Percentiles rank a stretch among this genome's conserved stretches.
Evolutionary conservation across 2,888 invertebrate species (phyloP).

Genomic region (Antheraea assamensis): DNA sequence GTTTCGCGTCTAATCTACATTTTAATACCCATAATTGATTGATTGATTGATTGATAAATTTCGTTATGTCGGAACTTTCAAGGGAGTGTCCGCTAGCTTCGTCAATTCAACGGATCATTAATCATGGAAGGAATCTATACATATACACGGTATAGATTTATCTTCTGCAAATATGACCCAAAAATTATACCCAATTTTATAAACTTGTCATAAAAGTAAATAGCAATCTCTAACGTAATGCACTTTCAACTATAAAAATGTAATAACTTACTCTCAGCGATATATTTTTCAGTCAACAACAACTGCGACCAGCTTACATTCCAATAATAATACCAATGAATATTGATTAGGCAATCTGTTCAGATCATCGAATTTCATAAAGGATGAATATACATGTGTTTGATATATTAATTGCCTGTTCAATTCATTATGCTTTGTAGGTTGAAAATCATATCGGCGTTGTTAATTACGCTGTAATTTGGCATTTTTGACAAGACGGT

Average conservation of each 20-base stretch:
- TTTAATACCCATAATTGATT: not conserved
- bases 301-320: not conserved
- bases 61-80: not conserved
- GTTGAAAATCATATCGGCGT: not conserved
- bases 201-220: not conserved
- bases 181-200: not conserved
- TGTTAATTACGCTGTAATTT: not conserved
- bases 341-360: conserved; percentile 9
- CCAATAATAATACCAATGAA: not conserved
- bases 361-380: conserved; percentile 1
- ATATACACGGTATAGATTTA: not conserved
- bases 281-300: not conserved
- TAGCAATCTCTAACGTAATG: too few relatives aligned
- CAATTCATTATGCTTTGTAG: not conserved
- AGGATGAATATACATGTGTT: not conserved
- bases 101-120: not conserved
- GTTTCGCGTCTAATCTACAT: not conserved
- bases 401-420: not conserved
- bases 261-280: not conserved
- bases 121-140: not conserved
- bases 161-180: not conserved
- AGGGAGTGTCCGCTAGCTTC: not conserved
- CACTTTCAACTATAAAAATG: not conserved
- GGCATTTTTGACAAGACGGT: not conserved
- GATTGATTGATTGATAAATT: not conserved